phyloP scores from a whole-genome alignment of 1,140 invertebrate species.

The Drosophila nigrodunni region DNA sequence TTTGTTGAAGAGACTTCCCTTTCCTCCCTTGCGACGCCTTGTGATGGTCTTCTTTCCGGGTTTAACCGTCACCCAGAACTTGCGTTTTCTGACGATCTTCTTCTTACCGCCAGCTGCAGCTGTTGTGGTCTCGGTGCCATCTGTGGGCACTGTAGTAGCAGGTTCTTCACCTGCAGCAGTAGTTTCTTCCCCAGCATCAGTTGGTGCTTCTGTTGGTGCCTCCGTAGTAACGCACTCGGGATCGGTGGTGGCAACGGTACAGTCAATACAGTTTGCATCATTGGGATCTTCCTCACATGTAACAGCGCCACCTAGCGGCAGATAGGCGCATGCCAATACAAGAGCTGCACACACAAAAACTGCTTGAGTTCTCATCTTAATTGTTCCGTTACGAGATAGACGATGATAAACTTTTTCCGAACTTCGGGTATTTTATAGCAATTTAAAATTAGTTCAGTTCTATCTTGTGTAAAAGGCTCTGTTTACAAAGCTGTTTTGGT shows the following conservation, averaged over 20 bases:
- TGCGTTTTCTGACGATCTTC: not conserved
- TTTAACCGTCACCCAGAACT: not conserved
- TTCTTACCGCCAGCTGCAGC: not conserved
- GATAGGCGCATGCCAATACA: not conserved
- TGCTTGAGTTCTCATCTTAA: not conserved
- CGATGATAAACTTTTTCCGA: not conserved
- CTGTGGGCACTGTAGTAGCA: not conserved
- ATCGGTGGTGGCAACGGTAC: not conserved
- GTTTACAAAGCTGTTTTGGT: not conserved
- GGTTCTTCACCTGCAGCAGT: not conserved
- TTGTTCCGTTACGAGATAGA: not conserved
- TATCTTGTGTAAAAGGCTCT: not conserved
- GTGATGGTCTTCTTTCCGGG: not conserved
- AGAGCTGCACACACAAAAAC: not conserved
- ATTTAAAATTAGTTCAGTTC: not conserved
- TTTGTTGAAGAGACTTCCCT: not conserved
- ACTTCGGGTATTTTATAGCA: not conserved
- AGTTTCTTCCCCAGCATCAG: not conserved
- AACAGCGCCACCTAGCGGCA: slow-evolving; percentile 1
- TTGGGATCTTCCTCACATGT: not conserved
- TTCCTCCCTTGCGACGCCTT: not conserved
- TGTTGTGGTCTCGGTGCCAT: not conserved
- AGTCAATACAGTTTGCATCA: not conserved
- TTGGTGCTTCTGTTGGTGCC: not conserved
- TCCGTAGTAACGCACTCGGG: not conserved